Conservation (phyloP, 1,140 invertebrate genomes). For the Hesperophylax magnus region DNA sequence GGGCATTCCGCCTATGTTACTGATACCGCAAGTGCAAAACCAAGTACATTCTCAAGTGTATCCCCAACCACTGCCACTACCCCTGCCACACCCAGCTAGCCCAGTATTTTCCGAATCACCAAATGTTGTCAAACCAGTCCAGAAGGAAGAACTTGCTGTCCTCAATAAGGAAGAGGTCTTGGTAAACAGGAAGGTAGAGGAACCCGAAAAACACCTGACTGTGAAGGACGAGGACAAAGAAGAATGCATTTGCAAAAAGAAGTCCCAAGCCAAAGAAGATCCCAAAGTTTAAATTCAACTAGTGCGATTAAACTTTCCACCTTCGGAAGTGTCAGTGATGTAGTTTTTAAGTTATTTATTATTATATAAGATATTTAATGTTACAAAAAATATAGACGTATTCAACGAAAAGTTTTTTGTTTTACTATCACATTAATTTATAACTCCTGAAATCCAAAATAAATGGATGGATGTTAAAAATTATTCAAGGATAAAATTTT, state of each 20-base stretch:
- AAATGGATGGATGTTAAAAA: neutral
- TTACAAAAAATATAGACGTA: neutral
- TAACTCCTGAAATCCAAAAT: neutral
- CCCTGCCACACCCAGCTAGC: neutral
- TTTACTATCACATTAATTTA: neutral
- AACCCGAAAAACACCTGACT: neutral
- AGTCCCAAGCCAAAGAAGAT: slow-evolving; percentile 24
- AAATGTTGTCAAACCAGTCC: neutral
- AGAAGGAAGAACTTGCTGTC: neutral
- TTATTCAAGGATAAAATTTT: too few species aligned
- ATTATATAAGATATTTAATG: too few species aligned
- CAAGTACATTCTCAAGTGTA: neutral
- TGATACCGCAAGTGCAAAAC: neutral
- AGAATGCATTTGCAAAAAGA: slow-evolving; percentile 45
- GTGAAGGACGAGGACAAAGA: slow-evolving; percentile 36
- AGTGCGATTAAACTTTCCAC: neutral
- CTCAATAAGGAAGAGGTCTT: neutral
- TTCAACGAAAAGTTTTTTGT: neutral
- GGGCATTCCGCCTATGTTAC: neutral
- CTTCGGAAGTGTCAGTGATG: neutral
- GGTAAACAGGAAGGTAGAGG: neutral
- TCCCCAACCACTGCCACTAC: neutral
- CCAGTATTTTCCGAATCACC: too few species aligned
- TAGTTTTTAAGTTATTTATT: neutral
- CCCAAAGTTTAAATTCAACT: neutral